A percentile compares a stretch with the other conserved stretches of the same genome.
Evolutionary conservation across 2,113 vertebrate species (phyloP).

Genomic region (Chaetura pelagica): DNA sequence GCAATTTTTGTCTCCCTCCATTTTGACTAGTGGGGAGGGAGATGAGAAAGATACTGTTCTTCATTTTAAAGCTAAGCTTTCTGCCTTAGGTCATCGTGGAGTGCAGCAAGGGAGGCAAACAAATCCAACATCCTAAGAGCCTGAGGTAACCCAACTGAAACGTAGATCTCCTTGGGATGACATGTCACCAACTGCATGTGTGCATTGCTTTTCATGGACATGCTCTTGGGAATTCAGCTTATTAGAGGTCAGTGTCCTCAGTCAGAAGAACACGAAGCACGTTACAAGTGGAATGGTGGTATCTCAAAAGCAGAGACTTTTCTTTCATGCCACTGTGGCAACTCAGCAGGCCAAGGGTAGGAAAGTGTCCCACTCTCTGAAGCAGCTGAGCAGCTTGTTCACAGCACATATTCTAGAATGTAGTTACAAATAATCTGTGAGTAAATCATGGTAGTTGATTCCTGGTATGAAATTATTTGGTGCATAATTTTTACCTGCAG

Average conservation of each 20-base stretch:
- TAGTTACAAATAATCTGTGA: background rate
- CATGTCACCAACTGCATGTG: background rate
- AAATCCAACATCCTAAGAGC: background rate
- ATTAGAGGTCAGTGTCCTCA: accelerated
- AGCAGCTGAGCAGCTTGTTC: accelerated
- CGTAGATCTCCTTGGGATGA: background rate
- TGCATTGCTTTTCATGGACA: background rate
- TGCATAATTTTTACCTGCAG: background rate
- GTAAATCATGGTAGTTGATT: background rate
- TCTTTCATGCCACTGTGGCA: accelerated
- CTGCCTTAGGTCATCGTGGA: conserved; percentile 12
- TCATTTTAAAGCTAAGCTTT: conserved; percentile 11
- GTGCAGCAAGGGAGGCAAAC: background rate
- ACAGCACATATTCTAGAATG: accelerated
- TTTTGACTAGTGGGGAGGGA: background rate
- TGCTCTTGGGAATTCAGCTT: background rate
- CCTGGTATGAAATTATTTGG: background rate
- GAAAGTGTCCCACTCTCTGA: accelerated
- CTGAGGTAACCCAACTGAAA: background rate
- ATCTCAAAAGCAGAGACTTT: background rate
- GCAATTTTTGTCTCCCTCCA: background rate
- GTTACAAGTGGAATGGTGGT: accelerated
- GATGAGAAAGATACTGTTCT: background rate
- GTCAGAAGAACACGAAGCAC: background rate
- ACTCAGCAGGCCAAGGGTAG: no score